Evolutionary conservation across 2,888 invertebrate genomes (phyloP).

Genomic region (Cephus nigrinus): DNA sequence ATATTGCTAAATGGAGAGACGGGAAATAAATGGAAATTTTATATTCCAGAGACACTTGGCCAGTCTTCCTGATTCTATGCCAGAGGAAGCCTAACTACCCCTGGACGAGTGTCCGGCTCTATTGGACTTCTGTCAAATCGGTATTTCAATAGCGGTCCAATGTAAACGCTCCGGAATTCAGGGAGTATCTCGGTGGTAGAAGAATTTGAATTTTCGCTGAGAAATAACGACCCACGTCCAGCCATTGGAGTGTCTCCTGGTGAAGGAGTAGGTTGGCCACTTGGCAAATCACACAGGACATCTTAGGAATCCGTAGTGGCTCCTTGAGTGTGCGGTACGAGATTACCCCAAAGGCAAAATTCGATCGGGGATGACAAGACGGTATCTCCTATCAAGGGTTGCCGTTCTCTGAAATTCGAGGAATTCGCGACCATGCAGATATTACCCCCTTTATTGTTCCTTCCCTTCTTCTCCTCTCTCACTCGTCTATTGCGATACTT

Average conservation of each 20-base stretch:
- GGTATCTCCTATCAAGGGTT: conserved; percentile 22
- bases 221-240: conserved; percentile 4
- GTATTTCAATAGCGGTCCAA: conserved; percentile 59
- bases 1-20: neutral
- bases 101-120: neutral
- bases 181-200: conserved; percentile 40
- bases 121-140: conserved; percentile 53
- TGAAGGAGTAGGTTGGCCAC: neutral
- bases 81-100: neutral
- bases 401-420: conserved; percentile 50
- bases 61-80: neutral
- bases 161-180: conserved; percentile 37
- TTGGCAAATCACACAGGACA: conserved; percentile 23
- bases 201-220: conserved; percentile 55
- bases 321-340: neutral
- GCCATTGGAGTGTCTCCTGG: neutral
- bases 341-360: conserved; percentile 53
- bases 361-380: conserved; percentile 61
- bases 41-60: neutral
- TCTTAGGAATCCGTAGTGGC: conserved; percentile 57
- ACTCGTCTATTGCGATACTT: neutral
- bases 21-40: neutral
- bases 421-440: conserved; percentile 58
- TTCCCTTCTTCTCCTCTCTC: neutral
- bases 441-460: conserved; percentile 35